Base-by-base conservation (phyloP, 1,140 invertebrate genomes). In the Drosophila albomicans region DNA sequence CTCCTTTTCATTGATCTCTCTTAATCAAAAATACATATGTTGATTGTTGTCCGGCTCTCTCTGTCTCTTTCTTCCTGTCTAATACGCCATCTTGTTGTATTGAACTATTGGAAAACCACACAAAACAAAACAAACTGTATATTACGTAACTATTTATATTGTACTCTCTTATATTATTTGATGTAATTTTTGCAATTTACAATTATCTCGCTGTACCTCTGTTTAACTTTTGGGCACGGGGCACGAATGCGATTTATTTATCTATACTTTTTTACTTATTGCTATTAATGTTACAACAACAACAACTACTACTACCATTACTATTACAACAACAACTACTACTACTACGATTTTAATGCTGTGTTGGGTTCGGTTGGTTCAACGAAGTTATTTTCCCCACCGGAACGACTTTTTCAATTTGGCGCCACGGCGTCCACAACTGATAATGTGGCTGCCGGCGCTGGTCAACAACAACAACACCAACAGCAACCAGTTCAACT, bases 381-480 rank as follows among this genome's bases (percentile, higher is more conserved):
- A 41, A 41, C 20, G 30, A 59, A 62, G 58, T 45, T 49, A 58
- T 58, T 69, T 46, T 35, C 62, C 56, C 15, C 64, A 67, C 20
- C 65, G 38, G 61, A 67, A 52, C 63, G 80, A 59, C 54, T 84
- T 51, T 88, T 87, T 54, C 79, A 87, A 46, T 87, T 87, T 68
- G 79, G 82, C 57, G 32, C 51, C 54, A 3, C 67, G n/a, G 20
- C 52, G 30, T 5, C 63, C 43, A 35, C 69, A 38, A 8, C 28
- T 20, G 25, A 13, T 56, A 54, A 35, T 54, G 30, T 41, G 28
- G 66, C 45, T 45, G 66, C 15, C 46, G 25, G 63, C 51, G 35
- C 49, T 54, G 59, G 51, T 43, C 58, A 38, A 20, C 38, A 45
- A 38, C 35, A 38, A 8, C 35, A 38, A 38, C 43, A n/a, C 58